Evolutionary conservation across 2,797 vertebrate species (phyloP).

Genomic region (Hypotaenidia okinawae): DNA sequence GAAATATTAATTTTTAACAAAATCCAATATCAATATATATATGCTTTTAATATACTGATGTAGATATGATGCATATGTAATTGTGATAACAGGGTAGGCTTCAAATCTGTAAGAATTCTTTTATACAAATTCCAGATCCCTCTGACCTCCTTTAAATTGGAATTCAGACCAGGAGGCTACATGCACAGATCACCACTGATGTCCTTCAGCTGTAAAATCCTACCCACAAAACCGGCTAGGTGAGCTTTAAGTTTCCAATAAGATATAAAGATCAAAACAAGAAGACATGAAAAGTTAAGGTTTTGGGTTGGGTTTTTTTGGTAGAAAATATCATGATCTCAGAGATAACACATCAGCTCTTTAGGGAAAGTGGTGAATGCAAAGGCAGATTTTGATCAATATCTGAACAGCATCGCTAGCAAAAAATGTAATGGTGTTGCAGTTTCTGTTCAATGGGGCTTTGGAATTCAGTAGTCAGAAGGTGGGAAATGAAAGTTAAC

Average conservation of each 20-base stretch:
- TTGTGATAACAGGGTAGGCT: not conserved
- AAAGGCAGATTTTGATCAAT: slow-evolving; percentile 5
- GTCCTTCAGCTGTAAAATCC: not conserved
- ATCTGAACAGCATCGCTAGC: not conserved
- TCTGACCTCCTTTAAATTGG: not conserved
- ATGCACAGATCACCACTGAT: not conserved
- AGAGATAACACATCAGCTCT: not conserved
- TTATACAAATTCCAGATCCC: not conserved
- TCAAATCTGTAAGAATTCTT: not conserved
- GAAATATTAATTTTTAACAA: not conserved
- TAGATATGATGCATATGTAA: not conserved
- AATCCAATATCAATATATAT: not conserved
- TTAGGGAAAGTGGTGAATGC: not conserved
- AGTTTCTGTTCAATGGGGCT: not conserved
- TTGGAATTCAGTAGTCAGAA: not conserved
- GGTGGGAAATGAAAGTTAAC: not conserved
- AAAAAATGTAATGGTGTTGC: not conserved
- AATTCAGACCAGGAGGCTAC: not conserved
- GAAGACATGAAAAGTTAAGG: not conserved
- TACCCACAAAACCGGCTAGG: not conserved
- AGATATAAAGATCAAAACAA: not conserved
- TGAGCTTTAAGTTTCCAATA: not conserved
- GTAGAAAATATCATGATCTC: not conserved
- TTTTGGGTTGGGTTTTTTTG: not conserved
- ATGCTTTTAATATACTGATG: not conserved